phyloP scores from a whole-genome alignment of 2,113 vertebrate genomes.

The Cynocephalus volans region DNA sequence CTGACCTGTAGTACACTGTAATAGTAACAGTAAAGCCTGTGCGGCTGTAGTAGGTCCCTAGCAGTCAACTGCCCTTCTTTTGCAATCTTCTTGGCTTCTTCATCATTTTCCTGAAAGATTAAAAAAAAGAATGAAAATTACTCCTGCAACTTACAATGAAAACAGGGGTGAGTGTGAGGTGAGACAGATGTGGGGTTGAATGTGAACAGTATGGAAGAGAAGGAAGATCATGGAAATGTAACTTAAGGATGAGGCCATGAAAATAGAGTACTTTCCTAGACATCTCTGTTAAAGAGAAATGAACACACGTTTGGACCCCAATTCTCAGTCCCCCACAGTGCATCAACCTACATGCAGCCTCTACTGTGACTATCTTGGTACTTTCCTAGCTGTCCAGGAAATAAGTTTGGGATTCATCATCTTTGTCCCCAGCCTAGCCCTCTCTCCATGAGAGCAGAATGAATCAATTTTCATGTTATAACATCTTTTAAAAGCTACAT shows the following conservation, averaged over 20 bases:
- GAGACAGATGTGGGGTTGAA: neutral
- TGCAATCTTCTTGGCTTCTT: constrained; percentile 91
- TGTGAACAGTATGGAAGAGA: neutral
- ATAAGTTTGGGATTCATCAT: neutral
- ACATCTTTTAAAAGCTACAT: constrained; percentile 23
- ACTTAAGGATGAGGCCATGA: neutral
- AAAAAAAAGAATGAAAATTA: constrained; percentile 64
- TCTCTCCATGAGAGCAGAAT: neutral
- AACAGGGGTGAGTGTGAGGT: neutral
- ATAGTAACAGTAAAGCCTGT: constrained; percentile 96
- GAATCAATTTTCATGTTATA: neutral
- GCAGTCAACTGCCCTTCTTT: constrained; percentile 91
- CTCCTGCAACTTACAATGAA: neutral
- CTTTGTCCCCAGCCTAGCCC: neutral
- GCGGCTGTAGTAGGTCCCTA: constrained; percentile 94
- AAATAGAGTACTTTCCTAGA: neutral
- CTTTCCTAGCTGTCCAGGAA: neutral
- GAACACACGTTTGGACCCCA: neutral
- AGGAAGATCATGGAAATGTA: neutral
- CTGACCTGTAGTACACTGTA: constrained; percentile 91
- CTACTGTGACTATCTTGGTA: neutral
- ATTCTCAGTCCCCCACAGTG: neutral
- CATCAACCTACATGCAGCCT: neutral
- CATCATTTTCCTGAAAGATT: constrained; percentile 92
- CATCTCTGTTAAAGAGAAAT: neutral